Evolutionary conservation across 2,113 vertebrate genomes (phyloP).

Genomic region (Laterallus jamaicensis): DNA sequence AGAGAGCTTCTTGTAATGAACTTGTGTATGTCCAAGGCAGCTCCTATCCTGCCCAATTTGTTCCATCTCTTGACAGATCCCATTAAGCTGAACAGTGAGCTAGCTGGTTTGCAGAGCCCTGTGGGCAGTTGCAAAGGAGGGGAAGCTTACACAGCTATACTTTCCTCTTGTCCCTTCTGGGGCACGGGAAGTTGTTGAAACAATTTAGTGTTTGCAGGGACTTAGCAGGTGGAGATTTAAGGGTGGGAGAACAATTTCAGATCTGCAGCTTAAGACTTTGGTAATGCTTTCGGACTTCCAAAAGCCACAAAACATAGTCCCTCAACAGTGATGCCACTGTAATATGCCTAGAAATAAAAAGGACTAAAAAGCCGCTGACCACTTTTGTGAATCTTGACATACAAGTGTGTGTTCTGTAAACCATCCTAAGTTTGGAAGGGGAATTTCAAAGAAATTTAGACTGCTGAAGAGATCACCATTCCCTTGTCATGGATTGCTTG

Average conservation of each 20-base stretch:
- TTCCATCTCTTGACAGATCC: not conserved
- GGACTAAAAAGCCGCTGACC: not conserved
- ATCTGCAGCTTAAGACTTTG: not conserved
- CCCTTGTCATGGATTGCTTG: not conserved
- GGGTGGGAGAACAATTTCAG: not conserved
- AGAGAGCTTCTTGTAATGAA: not conserved
- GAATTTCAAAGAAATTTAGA: not conserved
- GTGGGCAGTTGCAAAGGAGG: not conserved
- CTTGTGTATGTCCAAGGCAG: not conserved
- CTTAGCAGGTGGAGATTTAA: not conserved
- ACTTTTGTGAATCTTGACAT: not conserved
- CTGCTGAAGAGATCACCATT: not conserved
- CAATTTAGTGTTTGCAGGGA: not conserved
- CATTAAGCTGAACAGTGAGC: not conserved
- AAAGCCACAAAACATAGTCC: not conserved
- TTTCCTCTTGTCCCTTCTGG: not conserved
- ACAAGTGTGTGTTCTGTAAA: not conserved
- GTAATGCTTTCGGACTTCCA: not conserved
- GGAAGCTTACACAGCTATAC: not conserved
- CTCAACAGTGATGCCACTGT: rapidly evolving
- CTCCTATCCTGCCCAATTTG: not conserved
- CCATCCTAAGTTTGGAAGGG: not conserved
- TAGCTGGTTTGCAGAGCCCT: not conserved
- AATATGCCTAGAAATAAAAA: not conserved
- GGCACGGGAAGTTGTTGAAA: rapidly evolving